Evolutionary conservation across 2,888 invertebrate species (phyloP).

Genomic region (Eurytoma californica): DNA sequence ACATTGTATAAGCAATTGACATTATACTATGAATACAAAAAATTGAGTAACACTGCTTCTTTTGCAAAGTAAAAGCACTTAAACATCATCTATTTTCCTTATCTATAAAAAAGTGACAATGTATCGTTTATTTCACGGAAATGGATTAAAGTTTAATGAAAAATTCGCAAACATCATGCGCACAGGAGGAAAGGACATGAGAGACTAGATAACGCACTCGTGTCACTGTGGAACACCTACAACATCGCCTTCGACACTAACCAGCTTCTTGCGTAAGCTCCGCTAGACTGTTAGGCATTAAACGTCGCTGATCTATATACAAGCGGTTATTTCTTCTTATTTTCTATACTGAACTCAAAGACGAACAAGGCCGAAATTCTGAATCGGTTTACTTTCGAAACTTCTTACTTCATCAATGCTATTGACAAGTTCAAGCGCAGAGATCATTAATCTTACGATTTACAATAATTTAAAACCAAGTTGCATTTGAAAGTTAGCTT

Average conservation of each 20-base stretch:
- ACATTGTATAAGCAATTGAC: no score
- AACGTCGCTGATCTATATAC: conserved; percentile 33
- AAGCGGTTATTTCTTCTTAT: conserved; percentile 24
- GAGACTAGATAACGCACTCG: conserved; percentile 13
- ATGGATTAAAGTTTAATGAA: no score
- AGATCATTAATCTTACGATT: neutral
- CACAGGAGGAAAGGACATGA: neutral
- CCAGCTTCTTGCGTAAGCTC: conserved; percentile 61
- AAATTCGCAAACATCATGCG: neutral
- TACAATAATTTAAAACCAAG: no score
- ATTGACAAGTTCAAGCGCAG: neutral
- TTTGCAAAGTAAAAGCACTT: no score
- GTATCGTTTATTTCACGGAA: no score
- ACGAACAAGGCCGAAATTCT: neutral
- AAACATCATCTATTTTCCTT: no score
- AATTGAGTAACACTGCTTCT: no score
- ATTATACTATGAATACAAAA: no score
- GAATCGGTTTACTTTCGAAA: neutral
- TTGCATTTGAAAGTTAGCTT: no score
- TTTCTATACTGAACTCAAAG: conserved; percentile 11
- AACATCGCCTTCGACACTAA: conserved; percentile 58
- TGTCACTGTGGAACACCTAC: conserved; percentile 57
- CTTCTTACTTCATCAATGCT: neutral
- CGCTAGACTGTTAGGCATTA: conserved; percentile 26
- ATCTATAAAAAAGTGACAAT: no score